Base-by-base conservation (phyloP, 2,888 invertebrate genomes). In the Tanypteryx hageni region DNA sequence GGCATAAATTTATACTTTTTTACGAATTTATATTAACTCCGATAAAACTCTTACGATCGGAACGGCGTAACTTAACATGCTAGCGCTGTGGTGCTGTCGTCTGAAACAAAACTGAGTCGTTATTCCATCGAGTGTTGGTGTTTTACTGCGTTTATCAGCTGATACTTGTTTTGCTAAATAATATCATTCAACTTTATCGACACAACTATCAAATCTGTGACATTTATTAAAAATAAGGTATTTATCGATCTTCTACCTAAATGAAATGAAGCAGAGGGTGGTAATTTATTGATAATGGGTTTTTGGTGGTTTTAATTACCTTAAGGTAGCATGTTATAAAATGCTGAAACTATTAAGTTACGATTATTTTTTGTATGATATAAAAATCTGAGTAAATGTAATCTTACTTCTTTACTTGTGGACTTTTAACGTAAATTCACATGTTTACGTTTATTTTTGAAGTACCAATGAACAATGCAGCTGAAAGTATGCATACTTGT, bases 141-240 rank as follows among this genome's bases (percentile, higher is more conserved):
- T 89, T 89, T 89, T 89, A 64, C 64, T 89, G 64, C 64, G 89
- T 89, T 18, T 89, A 89, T 89, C 89, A 89, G 89, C 89, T 89
- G 89, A 89, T 64, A 44, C 44, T 89, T 89, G 89, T 89, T 89
- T 61, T 89, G 89, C 64, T 89, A 61, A 68, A 64, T 89, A 64
- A 44, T 68, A n/a, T 44, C n/a, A 13, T 18, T 44, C 68, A 22
- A n/a, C 2, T 56, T 61, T 86, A 18, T 64, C 31, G n/a, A 44
- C 10, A 68, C 44, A 8, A 61, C 61, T 64, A 14, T 10, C 31
- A 44, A 64, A 31, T 89, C 44, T 44, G 18, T 31, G 16, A 11
- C 14, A 18, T 89, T 44, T n/a, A 16, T 7, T 64, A 89, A n/a
- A 64, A n/a, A 4, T 11, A 64, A 44, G 64, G 18, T 89, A 68